A percentile compares a stretch with the other conserved stretches of the same genome.
These are phyloP conservation scores for Pachycephala philippinensis DNA, from an alignment of 2,113 vertebrate genomes.

Conservation along the genomic window DNA sequence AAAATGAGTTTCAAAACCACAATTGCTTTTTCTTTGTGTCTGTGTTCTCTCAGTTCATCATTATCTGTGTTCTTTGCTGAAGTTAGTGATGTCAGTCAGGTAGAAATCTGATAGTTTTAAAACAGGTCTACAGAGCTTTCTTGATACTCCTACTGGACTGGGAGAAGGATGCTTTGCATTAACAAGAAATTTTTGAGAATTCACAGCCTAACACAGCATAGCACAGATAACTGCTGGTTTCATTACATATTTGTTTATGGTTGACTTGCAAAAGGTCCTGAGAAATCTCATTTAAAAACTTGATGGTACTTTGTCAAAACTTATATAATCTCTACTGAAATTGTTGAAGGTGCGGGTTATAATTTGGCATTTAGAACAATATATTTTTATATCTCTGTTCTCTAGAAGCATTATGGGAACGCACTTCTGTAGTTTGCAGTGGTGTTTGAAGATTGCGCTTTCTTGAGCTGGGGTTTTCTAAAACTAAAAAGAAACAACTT, in stretches of 20 bases:
- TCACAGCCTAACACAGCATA: background rate
- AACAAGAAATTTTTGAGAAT: background rate
- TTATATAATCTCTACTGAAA: background rate
- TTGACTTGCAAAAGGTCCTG: background rate
- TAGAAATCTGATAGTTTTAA: background rate
- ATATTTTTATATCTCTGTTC: background rate
- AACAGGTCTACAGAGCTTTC: background rate
- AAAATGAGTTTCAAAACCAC: background rate
- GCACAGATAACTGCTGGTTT: background rate
- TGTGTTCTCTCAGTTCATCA: background rate
- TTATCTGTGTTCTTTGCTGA: background rate
- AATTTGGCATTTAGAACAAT: background rate
- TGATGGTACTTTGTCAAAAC: background rate
- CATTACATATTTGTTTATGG: background rate
- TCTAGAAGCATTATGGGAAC: background rate
- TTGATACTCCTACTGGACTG: background rate
- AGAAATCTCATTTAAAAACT: background rate
- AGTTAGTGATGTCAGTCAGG: background rate
- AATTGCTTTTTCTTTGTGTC: background rate
- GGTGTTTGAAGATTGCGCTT: background rate
- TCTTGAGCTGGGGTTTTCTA: background rate
- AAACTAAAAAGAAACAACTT: conserved; percentile 63
- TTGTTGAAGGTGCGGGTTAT: background rate
- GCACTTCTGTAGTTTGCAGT: background rate
- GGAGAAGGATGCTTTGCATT: background rate